Base-by-base conservation (phyloP, 2,797 vertebrate genomes). In the Bucorvus abyssinicus region DNA sequence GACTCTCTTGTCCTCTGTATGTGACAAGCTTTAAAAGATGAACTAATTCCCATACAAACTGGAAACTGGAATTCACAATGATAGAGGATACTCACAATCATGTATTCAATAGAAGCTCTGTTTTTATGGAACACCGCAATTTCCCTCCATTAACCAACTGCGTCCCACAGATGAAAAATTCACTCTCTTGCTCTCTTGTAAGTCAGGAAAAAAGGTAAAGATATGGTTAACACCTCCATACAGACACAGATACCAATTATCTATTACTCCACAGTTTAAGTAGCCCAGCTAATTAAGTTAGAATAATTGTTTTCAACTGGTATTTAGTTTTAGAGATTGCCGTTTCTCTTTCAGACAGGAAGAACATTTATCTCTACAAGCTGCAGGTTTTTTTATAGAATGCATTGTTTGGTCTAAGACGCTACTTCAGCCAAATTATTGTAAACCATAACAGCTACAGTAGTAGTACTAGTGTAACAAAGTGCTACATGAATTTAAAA, bases 301-400 rank as follows among this genome's bases (percentile, higher is more conserved):
- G 50, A 91, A 81, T 88, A 93, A 90, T 82, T 78, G 69, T 82
- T 95, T 94, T 88, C 65, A 81, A 40, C 13, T 84, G 34, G 30
- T 73, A 47, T 81, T 88, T 91, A 27, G 11, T 85, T 87, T 77
- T 76, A 94, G 88, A 90, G 42, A 84, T 55, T 63, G 47, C 26
- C 50, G 17, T 57, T 90, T 65, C 38, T 71, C 57, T 44, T 70
- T 47, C 47, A 71, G 40, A 30, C 7, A 50, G 26, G 24, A 87
- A 59, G 9, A 69, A 4, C 23, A 57, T 23, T 17, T 7, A 45
- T 2, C 17, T 14, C 15, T 44, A 27, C 32, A 73, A 93, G 30
- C 4, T 84, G 36, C 24, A 71, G 18, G 22, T 71, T 94, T 95
- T 65, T 32, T 71, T 88, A 57, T 42, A 86, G 63, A 26, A 6